These are phyloP conservation scores for Carollia perspicillata DNA, from an alignment of 2,113 vertebrate species.

Conservation along the genomic window DNA sequence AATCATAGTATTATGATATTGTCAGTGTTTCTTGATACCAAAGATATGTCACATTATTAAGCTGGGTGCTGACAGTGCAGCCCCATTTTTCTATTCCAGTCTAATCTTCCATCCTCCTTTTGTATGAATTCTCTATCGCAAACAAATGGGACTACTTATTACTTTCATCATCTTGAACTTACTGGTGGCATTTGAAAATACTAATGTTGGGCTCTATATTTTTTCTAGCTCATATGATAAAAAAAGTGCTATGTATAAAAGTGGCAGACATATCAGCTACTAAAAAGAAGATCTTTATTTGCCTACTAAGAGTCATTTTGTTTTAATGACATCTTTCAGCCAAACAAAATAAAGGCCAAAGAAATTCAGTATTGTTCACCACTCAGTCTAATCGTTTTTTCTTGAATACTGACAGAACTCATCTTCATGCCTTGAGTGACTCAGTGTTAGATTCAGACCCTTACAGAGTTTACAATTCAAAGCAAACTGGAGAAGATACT, in stretches of 20 bases:
- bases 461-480: background rate
- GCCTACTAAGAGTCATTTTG: background rate
- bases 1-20: background rate
- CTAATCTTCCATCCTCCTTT: background rate
- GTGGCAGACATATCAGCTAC: background rate
- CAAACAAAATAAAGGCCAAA: background rate
- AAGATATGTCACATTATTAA: background rate
- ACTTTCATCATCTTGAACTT: background rate
- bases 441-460: background rate
- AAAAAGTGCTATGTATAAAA: background rate
- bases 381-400: background rate
- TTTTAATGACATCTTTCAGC: background rate
- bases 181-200: background rate
- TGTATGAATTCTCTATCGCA: background rate
- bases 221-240: background rate
- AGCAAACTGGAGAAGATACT: background rate
- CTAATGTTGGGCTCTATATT: background rate
- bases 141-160: background rate
- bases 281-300: background rate
- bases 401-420: background rate
- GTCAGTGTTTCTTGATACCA: background rate
- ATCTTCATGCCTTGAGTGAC: background rate
- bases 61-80: no score
- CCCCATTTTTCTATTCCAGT: background rate
- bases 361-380: background rate